Evolutionary conservation across 2,888 invertebrate genomes (phyloP), one percentile per base, ranked within the genome.

Genomic region (Amblyteles armatorius): DNA sequence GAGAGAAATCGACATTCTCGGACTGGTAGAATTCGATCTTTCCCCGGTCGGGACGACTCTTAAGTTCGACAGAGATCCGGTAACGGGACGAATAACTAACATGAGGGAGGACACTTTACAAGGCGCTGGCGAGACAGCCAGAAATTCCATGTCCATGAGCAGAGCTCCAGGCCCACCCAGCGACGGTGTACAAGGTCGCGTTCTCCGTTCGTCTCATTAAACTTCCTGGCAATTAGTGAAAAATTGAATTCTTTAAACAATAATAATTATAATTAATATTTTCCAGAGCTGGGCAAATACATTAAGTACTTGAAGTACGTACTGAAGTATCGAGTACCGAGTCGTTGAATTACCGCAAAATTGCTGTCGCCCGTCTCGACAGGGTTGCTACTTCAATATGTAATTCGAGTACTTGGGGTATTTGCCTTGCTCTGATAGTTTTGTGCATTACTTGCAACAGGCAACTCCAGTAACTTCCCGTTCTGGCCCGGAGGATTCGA

Each of bases 401-500:
- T 40, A 40, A 40, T 40, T 9, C 11, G 2, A 40, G 40, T 40
- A 40, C 40, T 40, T 9, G 2, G 11, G 2, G 11, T 40, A 40
- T 40, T 11, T 40, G 40, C 5, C 11, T 40, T 11, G 2, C 5
- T 33, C 19, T 55, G n/a, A 55, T 55, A 3, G 22, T 11, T 22
- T 11, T 3, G 3, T 11, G 13, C 22, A 57, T 57, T 26, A 13
- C 22, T 26, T 6, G 13, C 52, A 40, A 33, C 67, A 94, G 93
- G 94, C 40, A 97, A 96, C 74, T 96, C 96, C 0, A 96, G 96
- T 83, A 98, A 97, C 92, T 96, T 96, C 91, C 98, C 98, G 0
- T 99, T 99, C 93, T 96, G 97, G 95, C 98, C 98, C 0, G 98
- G 97, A 68, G 97, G 98, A 2, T 97, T 98, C 92, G 94, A 95